Base-by-base conservation (phyloP, 2,888 invertebrate genomes). In the Agrochola lychnidis region DNA sequence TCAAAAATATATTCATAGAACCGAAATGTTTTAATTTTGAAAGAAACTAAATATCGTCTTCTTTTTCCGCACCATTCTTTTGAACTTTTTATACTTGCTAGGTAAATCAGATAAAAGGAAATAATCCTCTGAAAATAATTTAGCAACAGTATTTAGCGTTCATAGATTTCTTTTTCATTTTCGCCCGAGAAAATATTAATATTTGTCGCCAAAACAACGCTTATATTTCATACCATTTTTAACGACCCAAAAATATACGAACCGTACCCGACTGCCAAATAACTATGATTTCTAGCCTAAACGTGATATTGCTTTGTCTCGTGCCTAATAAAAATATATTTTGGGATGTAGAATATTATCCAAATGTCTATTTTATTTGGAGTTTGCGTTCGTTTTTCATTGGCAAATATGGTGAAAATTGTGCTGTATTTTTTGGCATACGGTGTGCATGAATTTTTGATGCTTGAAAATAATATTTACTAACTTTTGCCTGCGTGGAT, bases 231-330 rank as follows among this genome's bases (percentile, higher is more conserved):
- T 70, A 70, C n/a, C 71, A 79, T 78, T 82, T 73, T 80, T 73
- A 88, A 81, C 81, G 76, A 45, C 45, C 62, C 22, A 63, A 72
- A 76, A 71, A 79, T 72, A 73, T 77, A 81, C 57, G n/a, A 78
- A 76, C 56, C 7, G 67, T 40, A 62, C 63, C 30, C 70, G 45
- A 42, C 30, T 70, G 61, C 69, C 42, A 73, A 76, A 83, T 85
- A 88, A 83, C 80, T 77, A 81, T 82, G 89, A 87, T 83, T 83
- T 84, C 83, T 84, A 67, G 66, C 70, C 16, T 69, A 61, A 79
- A 78, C 89, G 85, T 89, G 89, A 72, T 78, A 79, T 77, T 74
- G 69, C 73, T 78, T 79, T 74, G 76, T 76, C 57, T 73, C n/a
- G 25, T 59, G 51, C 12, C 19, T 78, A 75, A 86, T 84, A 77